Conservation (phyloP, 2,888 invertebrate genomes). For the Melanophora roralis region DNA sequence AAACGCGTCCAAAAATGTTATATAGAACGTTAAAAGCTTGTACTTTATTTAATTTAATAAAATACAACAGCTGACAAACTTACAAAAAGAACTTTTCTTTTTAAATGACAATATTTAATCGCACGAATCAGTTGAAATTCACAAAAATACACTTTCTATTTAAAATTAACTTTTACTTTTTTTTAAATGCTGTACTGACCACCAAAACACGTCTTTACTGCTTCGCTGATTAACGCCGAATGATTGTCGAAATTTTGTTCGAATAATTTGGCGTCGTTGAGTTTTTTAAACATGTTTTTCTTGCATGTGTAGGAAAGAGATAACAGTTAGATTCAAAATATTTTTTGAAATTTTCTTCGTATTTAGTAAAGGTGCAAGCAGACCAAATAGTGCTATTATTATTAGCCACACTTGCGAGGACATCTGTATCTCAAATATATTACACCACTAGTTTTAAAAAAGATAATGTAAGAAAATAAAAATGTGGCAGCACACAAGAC, state of each 20-base stretch:
- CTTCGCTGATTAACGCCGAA: slow-evolving; percentile 76
- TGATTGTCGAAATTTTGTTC: slow-evolving; percentile 69
- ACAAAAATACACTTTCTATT: slow-evolving; percentile 22
- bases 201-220: slow-evolving; percentile 69
- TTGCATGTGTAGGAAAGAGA: slow-evolving; percentile 20
- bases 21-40: slow-evolving; percentile 42
- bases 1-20: slow-evolving; percentile 39
- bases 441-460: no score
- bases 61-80: slow-evolving; percentile 51
- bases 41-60: slow-evolving; percentile 57
- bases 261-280: slow-evolving; percentile 67
- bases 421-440: slow-evolving; percentile 26
- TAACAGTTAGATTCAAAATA: background rate
- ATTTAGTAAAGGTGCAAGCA: slow-evolving; percentile 18
- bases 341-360: background rate
- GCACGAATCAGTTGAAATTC: slow-evolving; percentile 23
- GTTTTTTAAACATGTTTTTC: slow-evolving; percentile 42
- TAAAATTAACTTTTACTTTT: slow-evolving; percentile 48
- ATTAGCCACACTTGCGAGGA: no score
- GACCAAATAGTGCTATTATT: background rate
- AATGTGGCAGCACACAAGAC: background rate
- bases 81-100: slow-evolving; percentile 30
- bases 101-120: slow-evolving; percentile 26
- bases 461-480: background rate
- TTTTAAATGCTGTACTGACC: slow-evolving; percentile 47